These are phyloP conservation scores for Corvus moneduloides DNA, from an alignment of 2,113 vertebrate species.

Conservation along the genomic window DNA sequence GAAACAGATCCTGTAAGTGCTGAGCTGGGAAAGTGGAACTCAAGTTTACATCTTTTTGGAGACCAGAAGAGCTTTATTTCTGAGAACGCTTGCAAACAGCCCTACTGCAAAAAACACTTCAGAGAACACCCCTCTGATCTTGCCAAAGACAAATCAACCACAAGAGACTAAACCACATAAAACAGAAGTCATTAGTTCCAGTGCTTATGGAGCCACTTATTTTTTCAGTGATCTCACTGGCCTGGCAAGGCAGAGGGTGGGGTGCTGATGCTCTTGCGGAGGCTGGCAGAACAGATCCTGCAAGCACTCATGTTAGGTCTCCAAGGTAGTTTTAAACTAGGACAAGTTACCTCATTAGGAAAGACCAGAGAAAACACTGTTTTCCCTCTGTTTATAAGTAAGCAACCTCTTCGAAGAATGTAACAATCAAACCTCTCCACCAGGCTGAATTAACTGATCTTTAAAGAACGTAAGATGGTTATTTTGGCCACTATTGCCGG, in stretches of 20 bases:
- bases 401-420: not conserved
- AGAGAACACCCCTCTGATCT: not conserved
- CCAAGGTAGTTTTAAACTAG: not conserved
- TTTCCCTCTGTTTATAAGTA: not conserved
- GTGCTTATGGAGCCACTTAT: slow-evolving; percentile 27
- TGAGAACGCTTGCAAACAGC: not conserved
- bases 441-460: not conserved
- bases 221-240: slow-evolving; percentile 42
- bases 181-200: slow-evolving; percentile 43
- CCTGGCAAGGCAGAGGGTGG: not conserved
- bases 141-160: slow-evolving; percentile 21
- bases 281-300: not conserved
- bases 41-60: not conserved
- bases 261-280: not conserved
- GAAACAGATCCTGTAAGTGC: not conserved
- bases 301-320: fast-evolving
- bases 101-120: not conserved
- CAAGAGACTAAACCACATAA: slow-evolving; percentile 54
- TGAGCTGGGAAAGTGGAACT: not conserved
- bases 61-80: not conserved
- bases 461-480: not conserved
- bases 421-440: not conserved
- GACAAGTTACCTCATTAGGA: not conserved
- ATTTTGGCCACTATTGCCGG: not conserved
- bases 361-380: not conserved